Conservation (phyloP, 2,113 vertebrate genomes). For the Gadus macrocephalus region DNA sequence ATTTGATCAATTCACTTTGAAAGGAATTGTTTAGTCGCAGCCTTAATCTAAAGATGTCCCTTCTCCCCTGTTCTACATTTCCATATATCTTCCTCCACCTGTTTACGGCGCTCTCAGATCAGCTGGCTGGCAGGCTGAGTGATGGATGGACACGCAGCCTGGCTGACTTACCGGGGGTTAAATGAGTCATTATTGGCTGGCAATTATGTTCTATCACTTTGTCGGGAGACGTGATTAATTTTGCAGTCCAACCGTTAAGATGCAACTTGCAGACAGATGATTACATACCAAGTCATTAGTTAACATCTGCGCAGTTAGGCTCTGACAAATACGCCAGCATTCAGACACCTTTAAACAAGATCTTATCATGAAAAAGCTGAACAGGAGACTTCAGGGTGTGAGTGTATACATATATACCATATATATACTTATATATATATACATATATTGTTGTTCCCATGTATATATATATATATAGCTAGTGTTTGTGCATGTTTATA, state of each 20-base stretch:
- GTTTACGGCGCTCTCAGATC: background rate
- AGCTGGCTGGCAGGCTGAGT: background rate
- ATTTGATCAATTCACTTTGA: too few relatives aligned
- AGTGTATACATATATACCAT: background rate
- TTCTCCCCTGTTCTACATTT: background rate
- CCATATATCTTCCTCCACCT: background rate
- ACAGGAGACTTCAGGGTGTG: background rate
- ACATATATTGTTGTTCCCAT: too few relatives aligned
- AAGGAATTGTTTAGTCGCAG: too few relatives aligned
- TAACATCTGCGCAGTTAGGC: slow-evolving; percentile 44
- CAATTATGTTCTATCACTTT: slow-evolving; percentile 38
- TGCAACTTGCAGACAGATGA: slow-evolving; percentile 45
- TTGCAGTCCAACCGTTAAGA: slow-evolving; percentile 27
- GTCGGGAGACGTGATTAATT: slow-evolving; percentile 39
- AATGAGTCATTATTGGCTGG: slow-evolving; percentile 29
- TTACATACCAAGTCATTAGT: slow-evolving; percentile 45
- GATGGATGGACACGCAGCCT: slow-evolving; percentile 8
- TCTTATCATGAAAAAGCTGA: too few relatives aligned
- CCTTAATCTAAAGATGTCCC: background rate
- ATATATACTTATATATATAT: too few relatives aligned
- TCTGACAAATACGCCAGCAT: slow-evolving; percentile 21
- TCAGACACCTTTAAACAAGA: too few relatives aligned
- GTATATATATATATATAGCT: too few relatives aligned
- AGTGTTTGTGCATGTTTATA: background rate
- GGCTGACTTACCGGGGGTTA: slow-evolving; percentile 10